A percentile compares a stretch with the other conserved stretches of the same genome.
These are phyloP conservation scores for Aquatica leii DNA, from an alignment of 2,888 invertebrate genomes.

Conservation along the genomic window DNA sequence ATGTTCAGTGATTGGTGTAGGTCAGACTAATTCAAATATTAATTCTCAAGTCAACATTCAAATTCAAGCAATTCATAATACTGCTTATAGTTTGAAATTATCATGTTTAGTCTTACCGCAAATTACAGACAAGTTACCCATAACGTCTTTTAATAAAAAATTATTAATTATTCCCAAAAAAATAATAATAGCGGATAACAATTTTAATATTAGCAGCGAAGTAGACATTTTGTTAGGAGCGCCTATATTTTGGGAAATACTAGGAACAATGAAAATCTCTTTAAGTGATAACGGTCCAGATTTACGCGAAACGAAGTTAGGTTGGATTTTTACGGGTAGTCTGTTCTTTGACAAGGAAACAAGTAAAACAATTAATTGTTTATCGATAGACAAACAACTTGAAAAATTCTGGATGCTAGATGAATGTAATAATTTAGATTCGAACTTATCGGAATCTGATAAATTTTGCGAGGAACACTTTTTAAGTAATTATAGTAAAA, in stretches of 20 bases:
- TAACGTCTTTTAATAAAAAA: neutral
- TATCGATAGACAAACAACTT: slow-evolving; percentile 27
- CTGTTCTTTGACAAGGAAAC: neutral
- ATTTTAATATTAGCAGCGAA: neutral
- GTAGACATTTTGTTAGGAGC: slow-evolving; percentile 15
- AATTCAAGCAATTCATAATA: neutral
- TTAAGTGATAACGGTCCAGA: slow-evolving; percentile 13
- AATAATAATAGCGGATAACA: slow-evolving; percentile 1
- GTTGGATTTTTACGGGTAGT: slow-evolving; percentile 36
- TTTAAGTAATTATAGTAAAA: slow-evolving; percentile 14
- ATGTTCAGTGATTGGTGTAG: slow-evolving; percentile 25
- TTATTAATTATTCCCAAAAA: neutral
- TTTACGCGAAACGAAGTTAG: slow-evolving; percentile 36
- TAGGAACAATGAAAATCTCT: slow-evolving; percentile 14
- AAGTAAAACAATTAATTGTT: neutral
- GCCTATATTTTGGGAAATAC: slow-evolving; percentile 20
- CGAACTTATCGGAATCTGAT: slow-evolving; percentile 33
- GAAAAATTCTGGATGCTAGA: slow-evolving; percentile 36
- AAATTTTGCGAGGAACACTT: slow-evolving; percentile 39
- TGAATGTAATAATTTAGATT: slow-evolving; percentile 12
- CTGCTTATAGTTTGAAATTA: too few species aligned
- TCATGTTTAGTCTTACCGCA: slow-evolving; percentile 8
- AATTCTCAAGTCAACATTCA: neutral
- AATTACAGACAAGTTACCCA: neutral
- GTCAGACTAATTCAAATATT: slow-evolving; percentile 14